Evolutionary conservation across 1,140 invertebrate genomes (phyloP), one percentile per base, ranked within the genome.

Genomic region (Pseudobourletiella spinata): DNA sequence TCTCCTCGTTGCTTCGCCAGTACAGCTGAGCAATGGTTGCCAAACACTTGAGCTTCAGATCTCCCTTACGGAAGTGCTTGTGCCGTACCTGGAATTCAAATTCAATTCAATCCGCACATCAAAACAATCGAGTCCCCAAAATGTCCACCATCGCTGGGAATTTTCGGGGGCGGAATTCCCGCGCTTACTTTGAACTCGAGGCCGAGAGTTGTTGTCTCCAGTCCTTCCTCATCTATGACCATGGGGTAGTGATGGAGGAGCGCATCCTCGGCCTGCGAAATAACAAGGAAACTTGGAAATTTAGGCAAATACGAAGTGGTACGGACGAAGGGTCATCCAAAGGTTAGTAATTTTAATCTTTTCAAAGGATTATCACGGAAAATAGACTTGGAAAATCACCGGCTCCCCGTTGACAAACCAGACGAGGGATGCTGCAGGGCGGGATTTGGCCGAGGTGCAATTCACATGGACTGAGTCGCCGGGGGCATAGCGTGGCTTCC

Each of bases 351-450:
- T n/a, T n/a, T n/a, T n/a, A n/a, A n/a, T n/a, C n/a, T n/a, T n/a
- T n/a, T n/a, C n/a, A n/a, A n/a, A n/a, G n/a, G n/a, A n/a, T n/a
- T n/a, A n/a, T n/a, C n/a, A n/a, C n/a, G n/a, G n/a, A n/a, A n/a
- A n/a, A n/a, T n/a, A n/a, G n/a, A n/a, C n/a, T n/a, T n/a, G n/a
- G n/a, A n/a, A n/a, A n/a, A 4, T 82, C 70, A 87, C 87, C 69
- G 83, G 83, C 69, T 90, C 85, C 32, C 86, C 87, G 71, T 93
- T 93, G 72, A 93, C 87, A 73, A 86, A 88, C 90, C 90, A 92
- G 42, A 81, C 82, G 28, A 93, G 80, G 64, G 86, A 82, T 14
- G 88, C 88, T 0, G 87, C 86, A 0, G 89, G 89, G 70, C 89
- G 84, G 14, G 88, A 91, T 65, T 82, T 78, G 14, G 84, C 83